phyloP scores from a whole-genome alignment of 1,140 invertebrate genomes.

The Odontomachus brunneus region DNA sequence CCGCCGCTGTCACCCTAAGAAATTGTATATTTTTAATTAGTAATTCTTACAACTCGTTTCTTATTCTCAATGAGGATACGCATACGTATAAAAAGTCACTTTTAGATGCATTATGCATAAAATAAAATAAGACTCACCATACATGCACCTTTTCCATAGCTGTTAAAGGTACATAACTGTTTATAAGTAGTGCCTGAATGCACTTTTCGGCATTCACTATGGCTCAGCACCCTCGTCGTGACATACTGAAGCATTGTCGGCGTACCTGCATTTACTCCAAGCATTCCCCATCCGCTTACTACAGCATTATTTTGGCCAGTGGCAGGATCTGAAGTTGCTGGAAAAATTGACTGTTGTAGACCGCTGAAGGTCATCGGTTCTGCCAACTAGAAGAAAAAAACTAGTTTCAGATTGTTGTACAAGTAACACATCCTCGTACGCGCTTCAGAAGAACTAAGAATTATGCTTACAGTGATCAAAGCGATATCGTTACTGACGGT shows the following conservation, averaged over 20 bases:
- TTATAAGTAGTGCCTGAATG: conserved; percentile 13
- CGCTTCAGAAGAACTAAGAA: not conserved
- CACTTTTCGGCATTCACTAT: not conserved
- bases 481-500: too few relatives aligned
- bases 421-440: too few relatives aligned
- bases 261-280: not conserved
- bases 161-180: conserved; percentile 23
- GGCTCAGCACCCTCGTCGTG: not conserved
- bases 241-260: not conserved
- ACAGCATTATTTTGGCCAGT: not conserved
- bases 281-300: conserved; percentile 17
- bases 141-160: not conserved
- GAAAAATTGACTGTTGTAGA: not conserved
- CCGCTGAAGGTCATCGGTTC: not conserved
- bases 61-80: too few relatives aligned
- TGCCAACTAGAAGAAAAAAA: not conserved
- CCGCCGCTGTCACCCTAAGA: too few relatives aligned
- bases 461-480: too few relatives aligned
- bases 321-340: not conserved
- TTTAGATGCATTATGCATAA: not conserved
- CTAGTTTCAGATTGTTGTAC: not conserved
- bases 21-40: too few relatives aligned
- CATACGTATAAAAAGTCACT: too few relatives aligned
- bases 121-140: conserved; percentile 1
- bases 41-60: too few relatives aligned